Percentiles rank a stretch among this genome's conserved stretches.
These are phyloP conservation scores for Pseudoips prasinana DNA, from an alignment of 2,888 invertebrate genomes.

Conservation along the genomic window DNA sequence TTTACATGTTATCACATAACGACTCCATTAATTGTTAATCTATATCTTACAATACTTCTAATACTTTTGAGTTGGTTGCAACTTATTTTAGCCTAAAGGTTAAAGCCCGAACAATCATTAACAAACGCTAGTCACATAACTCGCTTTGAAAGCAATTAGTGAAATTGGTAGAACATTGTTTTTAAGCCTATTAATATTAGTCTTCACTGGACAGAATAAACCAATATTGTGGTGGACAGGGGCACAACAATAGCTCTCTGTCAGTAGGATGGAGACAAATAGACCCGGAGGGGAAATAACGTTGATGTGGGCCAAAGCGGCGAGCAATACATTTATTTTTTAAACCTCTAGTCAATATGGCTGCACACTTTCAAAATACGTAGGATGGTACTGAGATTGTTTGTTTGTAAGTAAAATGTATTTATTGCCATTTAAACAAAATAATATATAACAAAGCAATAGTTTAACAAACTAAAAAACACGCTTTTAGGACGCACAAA, in stretches of 20 bases:
- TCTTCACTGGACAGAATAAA: conserved; percentile 49
- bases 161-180: conserved; percentile 44
- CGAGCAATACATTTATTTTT: conserved; percentile 42
- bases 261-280: conserved; percentile 68
- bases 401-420: too few relatives aligned
- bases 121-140: conserved; percentile 25
- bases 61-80: too few relatives aligned
- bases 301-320: conserved; percentile 25
- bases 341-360: conserved; percentile 24
- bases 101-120: conserved; percentile 20
- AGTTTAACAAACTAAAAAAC: too few relatives aligned
- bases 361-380: too few relatives aligned
- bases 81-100: too few relatives aligned
- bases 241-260: conserved; percentile 68
- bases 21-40: too few relatives aligned
- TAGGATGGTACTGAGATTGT: too few relatives aligned
- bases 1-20: too few relatives aligned
- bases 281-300: conserved; percentile 36
- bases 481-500: too few relatives aligned
- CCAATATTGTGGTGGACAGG: conserved; percentile 66
- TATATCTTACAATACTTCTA: too few relatives aligned
- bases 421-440: too few relatives aligned
- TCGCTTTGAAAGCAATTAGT: conserved; percentile 30
- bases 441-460: too few relatives aligned
- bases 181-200: conserved; percentile 54